Evolutionary conservation across 2,113 vertebrate species (phyloP).

Genomic region (Nerophis lumbriciformis): DNA sequence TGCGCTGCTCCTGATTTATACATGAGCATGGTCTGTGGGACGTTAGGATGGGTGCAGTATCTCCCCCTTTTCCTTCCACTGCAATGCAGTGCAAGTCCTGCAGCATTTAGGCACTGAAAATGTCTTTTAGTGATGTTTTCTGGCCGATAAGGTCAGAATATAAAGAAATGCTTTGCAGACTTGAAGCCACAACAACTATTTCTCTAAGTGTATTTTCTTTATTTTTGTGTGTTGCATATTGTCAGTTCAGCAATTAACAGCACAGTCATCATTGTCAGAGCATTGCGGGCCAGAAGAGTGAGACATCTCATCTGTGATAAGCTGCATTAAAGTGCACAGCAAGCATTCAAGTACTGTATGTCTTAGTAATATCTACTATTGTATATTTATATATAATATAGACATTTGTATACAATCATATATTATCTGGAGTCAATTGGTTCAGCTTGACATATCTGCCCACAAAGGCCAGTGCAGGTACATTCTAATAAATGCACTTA

Average conservation of each 20-base stretch:
- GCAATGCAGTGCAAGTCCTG: slow-evolving; percentile 64
- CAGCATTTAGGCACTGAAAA: slow-evolving; percentile 28
- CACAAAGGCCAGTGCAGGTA: slow-evolving; percentile 47
- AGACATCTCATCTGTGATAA: slow-evolving; percentile 45
- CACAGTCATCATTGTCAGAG: slow-evolving; percentile 59
- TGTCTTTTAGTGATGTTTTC: not conserved
- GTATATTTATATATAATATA: slow-evolving; percentile 60
- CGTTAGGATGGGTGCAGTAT: slow-evolving; percentile 24
- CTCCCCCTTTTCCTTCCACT: slow-evolving; percentile 37
- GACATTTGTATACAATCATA: slow-evolving; percentile 54
- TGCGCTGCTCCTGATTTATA: slow-evolving; percentile 40
- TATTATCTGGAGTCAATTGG: slow-evolving; percentile 37
- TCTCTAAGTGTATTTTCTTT: slow-evolving; percentile 38
- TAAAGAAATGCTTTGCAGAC: not conserved
- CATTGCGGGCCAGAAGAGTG: slow-evolving; percentile 51
- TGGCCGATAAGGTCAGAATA: not conserved
- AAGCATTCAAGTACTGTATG: slow-evolving; percentile 55
- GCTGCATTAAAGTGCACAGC: slow-evolving; percentile 60
- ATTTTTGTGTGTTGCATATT: slow-evolving; percentile 69
- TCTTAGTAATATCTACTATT: slow-evolving; percentile 18
- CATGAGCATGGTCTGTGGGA: slow-evolving; percentile 34
- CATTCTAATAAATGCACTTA: slow-evolving; percentile 85
- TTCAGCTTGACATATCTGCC: slow-evolving; percentile 40
- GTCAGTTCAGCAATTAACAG: slow-evolving; percentile 57
- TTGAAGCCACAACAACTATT: not conserved